Conservation (phyloP, 2,888 invertebrate genomes). For the Azorinus chamasolen region DNA sequence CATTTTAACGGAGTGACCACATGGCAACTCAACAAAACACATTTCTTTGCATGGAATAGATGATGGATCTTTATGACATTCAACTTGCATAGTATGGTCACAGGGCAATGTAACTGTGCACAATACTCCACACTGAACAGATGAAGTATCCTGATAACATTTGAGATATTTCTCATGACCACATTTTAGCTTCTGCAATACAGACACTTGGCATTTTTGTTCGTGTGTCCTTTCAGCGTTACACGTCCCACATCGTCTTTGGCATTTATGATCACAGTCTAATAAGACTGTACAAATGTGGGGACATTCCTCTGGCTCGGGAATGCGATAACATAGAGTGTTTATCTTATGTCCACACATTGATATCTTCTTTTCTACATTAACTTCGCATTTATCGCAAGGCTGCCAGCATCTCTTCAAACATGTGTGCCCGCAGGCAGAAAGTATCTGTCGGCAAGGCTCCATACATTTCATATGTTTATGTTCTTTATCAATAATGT, state of each 20-base stretch:
- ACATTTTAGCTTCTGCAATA: conserved; percentile 86
- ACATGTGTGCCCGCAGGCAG: conserved; percentile 61
- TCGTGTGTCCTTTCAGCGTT: no score
- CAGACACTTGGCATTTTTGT: no score
- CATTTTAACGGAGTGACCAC: conserved; percentile 68
- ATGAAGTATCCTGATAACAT: conserved; percentile 17
- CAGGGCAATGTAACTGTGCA: conserved; percentile 87
- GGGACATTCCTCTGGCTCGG: not conserved
- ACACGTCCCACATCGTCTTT: no score
- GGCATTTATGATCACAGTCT: no score
- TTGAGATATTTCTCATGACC: conserved; percentile 87
- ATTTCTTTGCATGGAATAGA: conserved; percentile 70
- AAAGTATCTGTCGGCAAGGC: conserved; percentile 60
- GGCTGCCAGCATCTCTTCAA: conserved; percentile 87
- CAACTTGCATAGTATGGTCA: conserved; percentile 86
- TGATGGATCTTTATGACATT: conserved; percentile 68
- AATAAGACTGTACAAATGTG: no score
- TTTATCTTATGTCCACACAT: conserved; percentile 77
- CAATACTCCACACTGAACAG: conserved; percentile 5
- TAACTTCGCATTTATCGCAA: conserved; percentile 69
- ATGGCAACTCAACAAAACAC: not conserved
- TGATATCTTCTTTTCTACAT: conserved; percentile 70
- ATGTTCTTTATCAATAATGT: conserved; percentile 86
- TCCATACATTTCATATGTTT: conserved; percentile 81
- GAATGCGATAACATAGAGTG: conserved; percentile 86